These are phyloP conservation scores for Caenorhabditis sp. DNA, from an alignment of 2,888 invertebrate genomes.

Conservation along the genomic window DNA sequence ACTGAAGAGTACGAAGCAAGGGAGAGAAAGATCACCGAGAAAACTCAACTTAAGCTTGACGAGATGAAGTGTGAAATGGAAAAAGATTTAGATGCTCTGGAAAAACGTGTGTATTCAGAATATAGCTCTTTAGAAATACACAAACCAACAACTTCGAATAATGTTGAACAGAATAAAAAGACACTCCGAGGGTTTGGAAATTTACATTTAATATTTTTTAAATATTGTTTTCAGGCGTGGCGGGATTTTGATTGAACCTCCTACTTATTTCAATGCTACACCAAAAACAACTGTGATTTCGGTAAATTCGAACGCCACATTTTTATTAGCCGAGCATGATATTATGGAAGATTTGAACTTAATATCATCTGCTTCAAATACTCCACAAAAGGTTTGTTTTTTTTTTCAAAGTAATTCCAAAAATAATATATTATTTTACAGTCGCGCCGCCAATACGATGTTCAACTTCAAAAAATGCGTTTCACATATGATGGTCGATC, in stretches of 20 bases:
- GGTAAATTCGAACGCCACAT: slow-evolving; percentile 4
- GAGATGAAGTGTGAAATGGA: slow-evolving; percentile 1
- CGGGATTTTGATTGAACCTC: slow-evolving; percentile 23
- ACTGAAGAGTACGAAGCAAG: not conserved
- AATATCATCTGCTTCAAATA: slow-evolving; percentile 1
- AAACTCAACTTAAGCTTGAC: not conserved
- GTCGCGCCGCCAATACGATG: not conserved
- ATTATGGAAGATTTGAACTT: slow-evolving; percentile 10
- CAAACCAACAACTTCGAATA: slow-evolving; percentile 8
- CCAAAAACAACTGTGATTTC: slow-evolving; percentile 9
- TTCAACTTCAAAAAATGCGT: slow-evolving; percentile 19
- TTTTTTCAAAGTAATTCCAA: not conserved
- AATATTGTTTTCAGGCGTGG: slow-evolving; percentile 6
- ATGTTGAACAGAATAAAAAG: slow-evolving; percentile 22
- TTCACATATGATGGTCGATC: slow-evolving; percentile 19
- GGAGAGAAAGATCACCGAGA: not conserved
- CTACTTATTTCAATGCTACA: slow-evolving; percentile 22
- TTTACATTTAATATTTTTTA: not conserved
- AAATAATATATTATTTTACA: not conserved
- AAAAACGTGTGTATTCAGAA: slow-evolving; percentile 10
- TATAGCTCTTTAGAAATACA: slow-evolving; percentile 16
- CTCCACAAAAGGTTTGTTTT: not conserved
- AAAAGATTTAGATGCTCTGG: slow-evolving; percentile 2
- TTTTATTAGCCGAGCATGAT: slow-evolving; percentile 8
- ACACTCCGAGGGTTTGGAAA: slow-evolving; percentile 16